Conservation (phyloP, 1,140 invertebrate genomes). For the Trachelipus rathkii region DNA sequence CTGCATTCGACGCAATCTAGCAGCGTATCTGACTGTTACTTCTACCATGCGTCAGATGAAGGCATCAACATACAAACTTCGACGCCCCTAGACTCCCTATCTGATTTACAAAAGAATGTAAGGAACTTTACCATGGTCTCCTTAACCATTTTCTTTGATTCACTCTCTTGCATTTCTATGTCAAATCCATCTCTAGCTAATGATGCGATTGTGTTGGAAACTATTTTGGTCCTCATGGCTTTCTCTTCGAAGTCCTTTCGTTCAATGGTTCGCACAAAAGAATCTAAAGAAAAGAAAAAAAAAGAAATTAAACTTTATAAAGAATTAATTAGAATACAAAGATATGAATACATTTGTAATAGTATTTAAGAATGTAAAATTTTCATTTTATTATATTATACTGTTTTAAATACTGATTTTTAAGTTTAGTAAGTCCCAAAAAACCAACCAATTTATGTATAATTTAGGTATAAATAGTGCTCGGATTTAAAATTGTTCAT, state of each 20-base stretch:
- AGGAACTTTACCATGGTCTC: constrained; percentile 84
- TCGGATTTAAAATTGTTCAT: too few species aligned
- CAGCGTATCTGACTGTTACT: constrained; percentile 81
- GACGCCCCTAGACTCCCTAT: constrained; percentile 76
- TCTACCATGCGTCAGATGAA: constrained; percentile 69
- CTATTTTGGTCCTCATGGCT: constrained; percentile 55
- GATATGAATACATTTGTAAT: too few species aligned
- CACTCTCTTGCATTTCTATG: constrained; percentile 49
- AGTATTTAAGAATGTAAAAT: too few species aligned
- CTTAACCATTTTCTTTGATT: constrained; percentile 49
- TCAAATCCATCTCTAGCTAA: constrained; percentile 48
- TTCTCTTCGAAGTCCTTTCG: constrained; percentile 81
- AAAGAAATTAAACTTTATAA: too few species aligned
- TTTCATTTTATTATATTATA: too few species aligned
- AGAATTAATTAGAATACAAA: too few species aligned
- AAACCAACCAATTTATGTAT: too few species aligned
- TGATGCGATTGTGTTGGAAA: neutral
- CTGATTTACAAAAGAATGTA: constrained; percentile 76
- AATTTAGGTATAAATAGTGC: too few species aligned
- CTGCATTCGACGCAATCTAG: constrained; percentile 65
- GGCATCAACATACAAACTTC: constrained; percentile 80
- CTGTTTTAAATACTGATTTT: too few species aligned
- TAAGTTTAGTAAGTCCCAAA: too few species aligned
- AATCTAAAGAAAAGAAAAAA: constrained; percentile 54
- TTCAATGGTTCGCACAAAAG: constrained; percentile 75